phyloP scores from a whole-genome alignment of 2,888 invertebrate species.

The Ectemnius lituratus region DNA sequence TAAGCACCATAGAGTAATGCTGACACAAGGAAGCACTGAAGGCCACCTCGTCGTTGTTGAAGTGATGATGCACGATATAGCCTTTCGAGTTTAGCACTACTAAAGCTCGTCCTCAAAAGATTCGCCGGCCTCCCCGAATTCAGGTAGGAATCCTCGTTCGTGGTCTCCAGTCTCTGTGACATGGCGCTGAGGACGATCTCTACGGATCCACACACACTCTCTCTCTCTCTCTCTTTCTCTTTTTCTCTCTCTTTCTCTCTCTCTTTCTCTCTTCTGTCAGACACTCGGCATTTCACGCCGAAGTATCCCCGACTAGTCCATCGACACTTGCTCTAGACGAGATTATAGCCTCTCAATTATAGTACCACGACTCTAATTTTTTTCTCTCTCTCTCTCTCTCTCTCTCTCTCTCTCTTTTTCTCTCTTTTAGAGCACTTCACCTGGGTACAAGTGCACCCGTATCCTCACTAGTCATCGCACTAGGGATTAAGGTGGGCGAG shows the following conservation, averaged over 20 bases:
- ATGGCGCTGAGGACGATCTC: constrained; percentile 49
- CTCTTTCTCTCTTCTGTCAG: constrained; percentile 23
- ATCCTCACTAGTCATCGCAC: neutral
- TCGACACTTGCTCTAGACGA: too few relatives aligned
- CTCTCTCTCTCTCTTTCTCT: neutral
- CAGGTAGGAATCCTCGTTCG: constrained; percentile 76
- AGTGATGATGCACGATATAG: constrained; percentile 86
- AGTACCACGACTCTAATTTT: too few relatives aligned
- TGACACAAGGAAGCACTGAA: constrained; percentile 84
- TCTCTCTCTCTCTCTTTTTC: constrained; percentile 12
- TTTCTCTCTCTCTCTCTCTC: constrained; percentile 3
- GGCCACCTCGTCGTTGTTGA: constrained; percentile 85
- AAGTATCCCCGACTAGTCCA: too few relatives aligned
- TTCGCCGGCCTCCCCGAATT: constrained; percentile 74
- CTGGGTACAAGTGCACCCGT: neutral
- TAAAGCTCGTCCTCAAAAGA: constrained; percentile 79
- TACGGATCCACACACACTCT: too few relatives aligned
- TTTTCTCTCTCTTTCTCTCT: neutral
- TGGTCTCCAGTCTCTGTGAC: constrained; percentile 68
- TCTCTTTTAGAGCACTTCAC: neutral
- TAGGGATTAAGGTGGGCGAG: constrained; percentile 22
- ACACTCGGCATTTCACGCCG: constrained; percentile 4
- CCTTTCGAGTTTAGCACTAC: constrained; percentile 83
- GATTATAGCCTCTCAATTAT: too few relatives aligned
- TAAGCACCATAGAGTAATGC: constrained; percentile 84